Base-by-base conservation (phyloP, 2,888 invertebrate species). In the Aelia acuminata region DNA sequence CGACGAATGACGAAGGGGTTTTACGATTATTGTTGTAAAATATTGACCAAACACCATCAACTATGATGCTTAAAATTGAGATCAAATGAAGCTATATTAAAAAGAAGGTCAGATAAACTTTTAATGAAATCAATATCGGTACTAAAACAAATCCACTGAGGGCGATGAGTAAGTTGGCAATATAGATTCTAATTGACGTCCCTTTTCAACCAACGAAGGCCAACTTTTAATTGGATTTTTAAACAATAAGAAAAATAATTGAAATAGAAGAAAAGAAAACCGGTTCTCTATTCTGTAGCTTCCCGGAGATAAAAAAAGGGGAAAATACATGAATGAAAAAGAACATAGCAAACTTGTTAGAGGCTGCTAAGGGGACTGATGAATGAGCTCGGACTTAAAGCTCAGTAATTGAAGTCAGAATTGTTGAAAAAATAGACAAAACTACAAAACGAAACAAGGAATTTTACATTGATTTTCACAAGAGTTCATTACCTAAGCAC, bases 171-270 rank as follows among this genome's bases (percentile, higher is more conserved):
- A 18, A 31, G 18, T 18, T 63, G 18, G 31, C 63, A 18, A 63
- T 7, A 31, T 31, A 5, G 63, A 63, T 63, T 63, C 1, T 80
- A 43, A 80, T 80, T 43, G 43, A 80, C 43, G 43, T n/a, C 43
- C 43, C 39, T 39, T 5, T 35, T 75, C 75, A 75, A 26, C 53
- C 57, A 26, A 1, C 39, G 3, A 39, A 2, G n/a, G n/a, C 43
- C 22, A 80, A 80, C 43, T 80, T 80, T 80, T 80, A 80, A 80
- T 80, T 80, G 43, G 80, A 43, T 80, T 43, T 57, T 80, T 43
- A 80, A 43, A 80, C 43, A 80, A 80, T 80, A 80, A 63, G 70
- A 80, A 80, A 80, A 80, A 80, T 80, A 80, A 43, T n/a, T n/a
- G 43, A 80, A 80, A 80, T 43, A 80, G 15, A 80, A 43, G 43